These are phyloP conservation scores for Cinclus mexicanus DNA, from an alignment of 2,113 vertebrate genomes.

Conservation along the genomic window DNA sequence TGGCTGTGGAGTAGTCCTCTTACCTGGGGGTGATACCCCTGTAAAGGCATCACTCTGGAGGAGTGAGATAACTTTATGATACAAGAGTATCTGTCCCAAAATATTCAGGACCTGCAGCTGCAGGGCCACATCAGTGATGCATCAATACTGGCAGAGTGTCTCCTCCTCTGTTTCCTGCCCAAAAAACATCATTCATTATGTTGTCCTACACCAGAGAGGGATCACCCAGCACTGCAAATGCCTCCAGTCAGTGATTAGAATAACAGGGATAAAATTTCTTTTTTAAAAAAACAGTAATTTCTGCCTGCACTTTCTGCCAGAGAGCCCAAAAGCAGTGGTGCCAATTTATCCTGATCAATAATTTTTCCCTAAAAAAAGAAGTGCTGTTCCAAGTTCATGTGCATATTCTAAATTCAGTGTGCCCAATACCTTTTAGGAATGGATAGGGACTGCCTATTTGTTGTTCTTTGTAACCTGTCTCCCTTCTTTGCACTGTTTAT, in stretches of 20 bases:
- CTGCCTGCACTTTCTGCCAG: not conserved
- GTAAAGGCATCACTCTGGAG: not conserved
- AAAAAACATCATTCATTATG: not conserved
- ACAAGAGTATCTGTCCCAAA: not conserved
- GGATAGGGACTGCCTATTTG: not conserved
- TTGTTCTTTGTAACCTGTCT: not conserved
- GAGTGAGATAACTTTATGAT: not conserved
- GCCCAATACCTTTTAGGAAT: not conserved
- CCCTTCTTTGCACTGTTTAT: not conserved
- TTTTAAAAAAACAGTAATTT: not conserved
- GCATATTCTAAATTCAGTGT: not conserved
- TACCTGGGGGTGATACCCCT: not conserved
- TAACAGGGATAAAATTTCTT: not conserved
- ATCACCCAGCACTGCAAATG: not conserved
- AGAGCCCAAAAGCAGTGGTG: not conserved
- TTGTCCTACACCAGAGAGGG: not conserved
- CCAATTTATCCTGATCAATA: not conserved
- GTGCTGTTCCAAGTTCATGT: not conserved
- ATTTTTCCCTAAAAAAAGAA: not conserved
- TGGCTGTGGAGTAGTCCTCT: not conserved
- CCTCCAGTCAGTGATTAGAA: not conserved
- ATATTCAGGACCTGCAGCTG: not conserved
- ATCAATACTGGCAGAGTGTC: fast-evolving
- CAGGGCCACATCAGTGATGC: not conserved
- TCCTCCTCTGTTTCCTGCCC: not conserved